A percentile compares a stretch with the other conserved stretches of the same genome.
Conservation (phyloP, 64 coral and sea anemone genomes). For the Acropora tenuis region DNA sequence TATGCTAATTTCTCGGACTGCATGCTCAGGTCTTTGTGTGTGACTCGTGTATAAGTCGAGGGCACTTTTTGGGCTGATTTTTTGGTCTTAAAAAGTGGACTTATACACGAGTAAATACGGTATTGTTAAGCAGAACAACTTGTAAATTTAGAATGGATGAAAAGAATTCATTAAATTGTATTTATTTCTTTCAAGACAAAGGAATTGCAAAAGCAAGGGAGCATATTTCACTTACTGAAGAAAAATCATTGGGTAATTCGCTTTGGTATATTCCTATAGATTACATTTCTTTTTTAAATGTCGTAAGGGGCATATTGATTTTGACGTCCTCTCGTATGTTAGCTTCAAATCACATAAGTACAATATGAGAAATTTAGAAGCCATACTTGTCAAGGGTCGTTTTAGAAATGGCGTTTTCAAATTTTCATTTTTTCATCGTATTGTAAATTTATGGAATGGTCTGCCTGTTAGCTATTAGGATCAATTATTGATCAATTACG, state of each 20-base stretch:
- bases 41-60: too few relatives aligned
- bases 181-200: conserved; percentile 22
- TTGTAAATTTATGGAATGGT: conserved; percentile 36
- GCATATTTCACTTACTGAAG: conserved; percentile 9
- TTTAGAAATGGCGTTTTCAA: conserved; percentile 37
- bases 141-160: too few relatives aligned
- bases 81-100: too few relatives aligned
- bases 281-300: not conserved
- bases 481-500: conserved; percentile 5
- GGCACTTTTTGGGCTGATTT: too few relatives aligned
- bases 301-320: not conserved
- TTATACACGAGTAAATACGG: too few relatives aligned
- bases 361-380: not conserved
- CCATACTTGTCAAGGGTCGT: not conserved
- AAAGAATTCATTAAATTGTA: not conserved
- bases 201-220: not conserved
- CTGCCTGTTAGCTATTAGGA: conserved; percentile 28
- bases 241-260: conserved; percentile 21
- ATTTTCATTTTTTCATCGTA: conserved; percentile 47
- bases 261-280: too few relatives aligned
- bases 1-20: too few relatives aligned
- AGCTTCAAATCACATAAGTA: not conserved
- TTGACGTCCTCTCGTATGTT: not conserved
- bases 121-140: too few relatives aligned
- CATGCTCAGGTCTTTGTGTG: too few relatives aligned